Evolutionary conservation across 92 coral and sea anemone genomes (phyloP), one percentile per base, ranked within the genome.

Genomic region (Scolanthus callimorphus): DNA sequence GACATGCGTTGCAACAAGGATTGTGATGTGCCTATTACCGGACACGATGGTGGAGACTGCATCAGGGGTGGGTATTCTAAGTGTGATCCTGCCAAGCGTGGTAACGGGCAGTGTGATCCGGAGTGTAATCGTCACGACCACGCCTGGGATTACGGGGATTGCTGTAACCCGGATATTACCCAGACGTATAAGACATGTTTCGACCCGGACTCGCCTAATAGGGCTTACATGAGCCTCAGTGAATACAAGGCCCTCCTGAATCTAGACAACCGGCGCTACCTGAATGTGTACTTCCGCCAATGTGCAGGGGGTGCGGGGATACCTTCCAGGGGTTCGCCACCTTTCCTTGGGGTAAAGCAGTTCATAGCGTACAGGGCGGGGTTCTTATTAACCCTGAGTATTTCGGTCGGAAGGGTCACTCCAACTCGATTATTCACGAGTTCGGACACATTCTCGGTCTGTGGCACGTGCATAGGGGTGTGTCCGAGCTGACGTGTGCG

Each of bases 301-400:
- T 92, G 98, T 84, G 80, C 74, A 30, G 69, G 55, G 8, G 69
- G 43, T 61, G 76, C 37, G 59, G 21, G 17, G 78, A 75, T 19
- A 57, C 53, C 25, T 45, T 88, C 15, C 81, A 74, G 28, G 96
- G 96, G 21, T 62, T 68, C 0, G 96, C 96, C 3, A 92, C 94
- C 4, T 92, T 92, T 56, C 98, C 98, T 0, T 92, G 98, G 98
- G 98, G 84, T 39, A 92, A 92, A 37, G 48, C 67, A 17, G 94
- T 82, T 13, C 90, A 92, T 29, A 67, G 85, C 2, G 57, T 65
- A 10, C 56, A 67, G 11, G 98, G 98, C 1, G 98, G 98, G 0
- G 78, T 85, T 20, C 77, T 88, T 19, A 23, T 92, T 26, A 71
- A 84, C 41, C 84, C 80, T 21, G 76, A 64, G 12, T 71, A 75